Evolutionary conservation across 2,113 vertebrate species (phyloP).

Genomic region (Platysteira castanea): DNA sequence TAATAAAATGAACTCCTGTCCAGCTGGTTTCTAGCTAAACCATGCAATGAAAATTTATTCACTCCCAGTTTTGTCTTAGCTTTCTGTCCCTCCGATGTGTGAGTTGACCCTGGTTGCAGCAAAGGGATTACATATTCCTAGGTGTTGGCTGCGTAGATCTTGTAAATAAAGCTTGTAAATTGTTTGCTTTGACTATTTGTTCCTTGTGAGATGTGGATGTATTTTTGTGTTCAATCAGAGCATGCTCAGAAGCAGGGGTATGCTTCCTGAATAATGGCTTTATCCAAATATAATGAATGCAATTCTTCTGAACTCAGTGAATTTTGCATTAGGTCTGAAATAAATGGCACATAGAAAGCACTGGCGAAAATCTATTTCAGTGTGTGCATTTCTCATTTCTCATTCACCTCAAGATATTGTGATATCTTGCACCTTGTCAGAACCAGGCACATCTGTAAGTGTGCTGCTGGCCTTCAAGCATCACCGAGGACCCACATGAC

Average conservation of each 20-base stretch:
- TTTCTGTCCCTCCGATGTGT: not conserved
- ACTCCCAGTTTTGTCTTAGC: not conserved
- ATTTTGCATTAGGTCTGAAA: not conserved
- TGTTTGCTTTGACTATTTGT: not conserved
- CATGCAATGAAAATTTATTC: not conserved
- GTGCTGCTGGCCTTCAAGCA: not conserved
- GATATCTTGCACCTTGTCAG: not conserved
- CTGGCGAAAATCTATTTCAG: not conserved
- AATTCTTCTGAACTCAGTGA: not conserved
- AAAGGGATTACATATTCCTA: not conserved
- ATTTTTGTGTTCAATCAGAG: not conserved
- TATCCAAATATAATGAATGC: not conserved
- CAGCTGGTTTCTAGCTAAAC: not conserved
- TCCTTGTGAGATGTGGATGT: not conserved
- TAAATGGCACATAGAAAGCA: not conserved
- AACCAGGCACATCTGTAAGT: not conserved
- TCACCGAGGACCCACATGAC: accelerated
- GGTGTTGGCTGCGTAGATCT: not conserved
- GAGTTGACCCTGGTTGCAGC: not conserved
- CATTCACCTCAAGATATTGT: not conserved
- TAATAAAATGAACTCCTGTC: not conserved
- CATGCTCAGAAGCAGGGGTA: not conserved
- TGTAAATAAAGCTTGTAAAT: not conserved
- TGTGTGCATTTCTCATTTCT: not conserved
- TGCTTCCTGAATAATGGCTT: not conserved